Percentiles rank a stretch among this genome's conserved stretches.
Conservation (phyloP, 2,888 invertebrate genomes). For the Cerastis leucographa region DNA sequence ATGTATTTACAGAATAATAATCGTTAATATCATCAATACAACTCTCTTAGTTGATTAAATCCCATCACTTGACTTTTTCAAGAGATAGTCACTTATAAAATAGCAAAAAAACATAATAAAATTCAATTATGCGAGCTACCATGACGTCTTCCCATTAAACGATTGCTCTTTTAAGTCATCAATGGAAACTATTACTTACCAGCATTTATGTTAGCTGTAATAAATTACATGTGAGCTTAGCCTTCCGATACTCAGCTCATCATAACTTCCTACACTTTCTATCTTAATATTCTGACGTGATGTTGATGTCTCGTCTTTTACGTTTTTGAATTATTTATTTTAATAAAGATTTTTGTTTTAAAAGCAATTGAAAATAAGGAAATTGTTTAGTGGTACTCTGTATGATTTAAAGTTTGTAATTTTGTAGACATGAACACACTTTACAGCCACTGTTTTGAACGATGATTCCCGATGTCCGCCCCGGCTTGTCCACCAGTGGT, state of each 20-base stretch:
- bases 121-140: too few relatives aligned
- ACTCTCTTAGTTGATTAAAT: too few relatives aligned
- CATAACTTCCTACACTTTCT: constrained; percentile 60
- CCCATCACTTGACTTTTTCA: too few relatives aligned
- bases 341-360: constrained; percentile 13
- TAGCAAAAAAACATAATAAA: too few relatives aligned
- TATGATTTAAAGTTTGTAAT: neutral
- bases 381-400: neutral
- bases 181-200: neutral
- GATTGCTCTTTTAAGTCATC: neutral
- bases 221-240: constrained; percentile 15
- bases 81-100: too few relatives aligned
- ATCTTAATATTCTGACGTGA: constrained; percentile 26
- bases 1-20: too few relatives aligned
- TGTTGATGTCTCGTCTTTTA: constrained; percentile 12
- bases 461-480: too few relatives aligned
- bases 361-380: constrained; percentile 34
- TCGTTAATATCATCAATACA: too few relatives aligned
- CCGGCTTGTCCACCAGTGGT: too few relatives aligned
- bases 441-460: neutral
- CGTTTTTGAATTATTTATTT: constrained; percentile 24
- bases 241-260: constrained; percentile 42
- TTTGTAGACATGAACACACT: neutral
- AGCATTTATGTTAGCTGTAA: constrained; percentile 8
- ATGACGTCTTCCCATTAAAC: neutral